Percentiles rank a stretch among this genome's conserved stretches.
Conservation (phyloP, 2,113 vertebrate genomes). For the Phalacrocorax aristotelis region DNA sequence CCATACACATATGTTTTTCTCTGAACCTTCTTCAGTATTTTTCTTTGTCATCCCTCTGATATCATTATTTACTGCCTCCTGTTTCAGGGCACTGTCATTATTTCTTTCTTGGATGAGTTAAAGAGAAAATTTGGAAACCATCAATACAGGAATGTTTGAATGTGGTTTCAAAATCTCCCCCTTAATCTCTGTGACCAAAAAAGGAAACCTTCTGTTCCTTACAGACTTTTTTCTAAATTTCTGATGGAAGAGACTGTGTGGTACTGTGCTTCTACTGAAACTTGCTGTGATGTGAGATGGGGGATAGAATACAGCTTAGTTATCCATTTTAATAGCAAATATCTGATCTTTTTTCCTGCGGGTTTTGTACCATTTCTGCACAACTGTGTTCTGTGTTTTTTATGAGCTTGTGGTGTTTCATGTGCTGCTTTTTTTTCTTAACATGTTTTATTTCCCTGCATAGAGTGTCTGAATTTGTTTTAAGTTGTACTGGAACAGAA, state of each 20-base stretch:
- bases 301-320: background rate
- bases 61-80: slow-evolving; percentile 21
- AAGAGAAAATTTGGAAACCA: background rate
- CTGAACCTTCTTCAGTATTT: background rate
- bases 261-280: background rate
- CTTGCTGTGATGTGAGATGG: background rate
- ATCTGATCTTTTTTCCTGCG: background rate
- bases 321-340: background rate
- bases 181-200: background rate
- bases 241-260: background rate
- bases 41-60: background rate
- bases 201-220: background rate
- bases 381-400: background rate
- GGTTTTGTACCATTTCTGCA: background rate
- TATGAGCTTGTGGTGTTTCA: background rate
- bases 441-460: background rate
- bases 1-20: background rate
- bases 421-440: background rate
- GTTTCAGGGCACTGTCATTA: background rate
- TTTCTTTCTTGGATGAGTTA: background rate
- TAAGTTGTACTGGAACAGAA: background rate
- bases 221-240: background rate
- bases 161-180: background rate
- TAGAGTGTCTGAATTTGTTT: background rate
- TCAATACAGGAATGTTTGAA: background rate